Evolutionary conservation across 1,140 invertebrate genomes (phyloP).

Genomic region (Drosophila kanapiae): DNA sequence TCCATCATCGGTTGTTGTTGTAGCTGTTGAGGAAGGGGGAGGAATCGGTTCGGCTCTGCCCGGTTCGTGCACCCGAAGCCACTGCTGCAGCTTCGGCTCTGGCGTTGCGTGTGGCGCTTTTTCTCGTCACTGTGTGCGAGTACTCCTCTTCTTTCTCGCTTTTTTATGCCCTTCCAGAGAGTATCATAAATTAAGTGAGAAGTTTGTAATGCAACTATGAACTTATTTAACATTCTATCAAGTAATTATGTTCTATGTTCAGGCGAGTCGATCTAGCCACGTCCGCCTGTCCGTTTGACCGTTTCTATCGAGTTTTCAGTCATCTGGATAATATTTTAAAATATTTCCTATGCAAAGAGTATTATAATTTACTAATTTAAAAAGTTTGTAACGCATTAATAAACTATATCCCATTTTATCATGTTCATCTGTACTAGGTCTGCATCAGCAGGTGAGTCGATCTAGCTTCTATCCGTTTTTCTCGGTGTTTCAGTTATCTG

Average conservation of each 20-base stretch:
- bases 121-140: conserved; percentile 30
- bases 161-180: neutral
- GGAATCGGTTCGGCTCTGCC: neutral
- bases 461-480: neutral
- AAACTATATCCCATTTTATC: too few relatives aligned
- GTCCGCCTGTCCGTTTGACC: too few relatives aligned
- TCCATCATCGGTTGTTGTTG: conserved; percentile 25
- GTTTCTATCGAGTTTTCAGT: too few relatives aligned
- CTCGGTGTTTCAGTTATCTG: too few relatives aligned
- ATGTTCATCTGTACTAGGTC: too few relatives aligned
- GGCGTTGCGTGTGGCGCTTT: conserved; percentile 73
- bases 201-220: neutral
- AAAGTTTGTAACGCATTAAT: too few relatives aligned
- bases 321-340: too few relatives aligned
- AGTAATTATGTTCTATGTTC: too few relatives aligned
- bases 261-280: too few relatives aligned
- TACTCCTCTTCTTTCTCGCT: conserved; percentile 29
- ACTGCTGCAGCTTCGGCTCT: conserved; percentile 16
- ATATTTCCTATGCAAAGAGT: too few relatives aligned
- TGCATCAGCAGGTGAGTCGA: neutral
- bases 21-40: neutral
- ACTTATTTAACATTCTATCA: neutral
- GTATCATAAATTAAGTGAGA: neutral
- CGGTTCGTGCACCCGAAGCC: conserved; percentile 17
- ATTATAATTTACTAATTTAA: too few relatives aligned